phyloP scores from a whole-genome alignment of 2,113 vertebrate genomes.

The Chionomys nivalis region DNA sequence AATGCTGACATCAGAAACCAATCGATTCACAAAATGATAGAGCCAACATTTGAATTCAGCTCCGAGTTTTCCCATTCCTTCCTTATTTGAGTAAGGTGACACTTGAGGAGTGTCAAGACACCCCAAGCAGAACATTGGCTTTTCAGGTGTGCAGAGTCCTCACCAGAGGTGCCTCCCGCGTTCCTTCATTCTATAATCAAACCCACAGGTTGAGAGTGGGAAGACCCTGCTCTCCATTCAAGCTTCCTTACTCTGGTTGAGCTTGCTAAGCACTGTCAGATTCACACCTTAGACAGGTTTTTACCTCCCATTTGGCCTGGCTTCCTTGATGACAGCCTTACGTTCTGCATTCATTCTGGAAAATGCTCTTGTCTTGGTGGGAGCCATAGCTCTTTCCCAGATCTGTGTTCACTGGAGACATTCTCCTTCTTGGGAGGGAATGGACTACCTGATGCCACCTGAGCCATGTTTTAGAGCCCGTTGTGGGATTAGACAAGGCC shows the following conservation, averaged over 20 bases:
- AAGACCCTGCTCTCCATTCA: fast-evolving
- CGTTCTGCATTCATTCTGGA: neutral
- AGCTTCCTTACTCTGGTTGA: neutral
- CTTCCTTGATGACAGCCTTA: neutral
- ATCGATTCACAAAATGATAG: neutral
- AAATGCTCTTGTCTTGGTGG: neutral
- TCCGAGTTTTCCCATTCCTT: neutral
- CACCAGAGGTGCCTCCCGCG: neutral
- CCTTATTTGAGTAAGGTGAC: neutral
- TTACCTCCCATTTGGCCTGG: neutral
- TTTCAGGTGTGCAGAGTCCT: fast-evolving
- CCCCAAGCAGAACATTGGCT: neutral
- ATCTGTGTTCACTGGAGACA: neutral
- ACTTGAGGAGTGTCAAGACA: neutral
- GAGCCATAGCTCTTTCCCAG: neutral
- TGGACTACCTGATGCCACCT: neutral
- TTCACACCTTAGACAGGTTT: neutral
- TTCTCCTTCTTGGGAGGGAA: neutral
- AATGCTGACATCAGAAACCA: neutral
- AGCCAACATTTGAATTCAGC: neutral
- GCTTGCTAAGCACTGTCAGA: neutral
- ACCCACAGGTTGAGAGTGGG: neutral
- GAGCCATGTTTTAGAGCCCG: neutral
- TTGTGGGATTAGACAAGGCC: neutral
- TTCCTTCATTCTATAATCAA: neutral